Base-by-base conservation (phyloP, 2,797 vertebrate species). In the Diceros bicornis region DNA sequence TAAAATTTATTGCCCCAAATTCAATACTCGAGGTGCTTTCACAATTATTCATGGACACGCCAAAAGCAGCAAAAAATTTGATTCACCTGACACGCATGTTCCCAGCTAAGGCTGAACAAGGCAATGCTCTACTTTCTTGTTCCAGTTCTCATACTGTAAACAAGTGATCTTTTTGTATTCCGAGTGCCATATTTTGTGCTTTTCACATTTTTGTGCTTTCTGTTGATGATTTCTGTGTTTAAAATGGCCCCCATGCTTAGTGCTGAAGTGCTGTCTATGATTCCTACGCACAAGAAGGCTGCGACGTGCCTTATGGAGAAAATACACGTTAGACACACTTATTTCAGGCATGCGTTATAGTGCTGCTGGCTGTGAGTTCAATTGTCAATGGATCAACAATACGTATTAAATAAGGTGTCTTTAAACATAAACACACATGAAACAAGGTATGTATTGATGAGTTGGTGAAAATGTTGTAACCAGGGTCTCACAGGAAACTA, bases 371-470 rank as follows among this genome's bases (percentile, higher is more conserved):
- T 74, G 2, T 62, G 20, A 86, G 13, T 57, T 82, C 59, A 77
- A 21, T 44, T 44, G 64, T 74, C 82, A 94, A 78, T 79, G 13
- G 78, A 64, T 77, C 72, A 95, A 68, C 12, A 52, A 50, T 72
- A 50, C 52, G 25, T 64, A 55, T 52, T 34, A 77, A 89, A 50
- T 69, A 47, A 72, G 78, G 18, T 87, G 27, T 64, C 75, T 81
- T 81, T 91, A 91, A 97, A 71, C 4, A 91, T 23, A 92, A 92
- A 47, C 29, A 91, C 85, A 84, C 23, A 59, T n/a, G 25, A 89
- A 82, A 88, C 41, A 52, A 84, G 37, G 27, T 23, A 37, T 66
- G 1, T 50, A 41, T 34, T 62, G 32, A 41, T 68, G 50, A 72
- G 1, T 32, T 34, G 34, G 47, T 50, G 29, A 82, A 68, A 84